phyloP scores from a whole-genome alignment of 2,113 vertebrate genomes.

The Sturnus vulgaris region DNA sequence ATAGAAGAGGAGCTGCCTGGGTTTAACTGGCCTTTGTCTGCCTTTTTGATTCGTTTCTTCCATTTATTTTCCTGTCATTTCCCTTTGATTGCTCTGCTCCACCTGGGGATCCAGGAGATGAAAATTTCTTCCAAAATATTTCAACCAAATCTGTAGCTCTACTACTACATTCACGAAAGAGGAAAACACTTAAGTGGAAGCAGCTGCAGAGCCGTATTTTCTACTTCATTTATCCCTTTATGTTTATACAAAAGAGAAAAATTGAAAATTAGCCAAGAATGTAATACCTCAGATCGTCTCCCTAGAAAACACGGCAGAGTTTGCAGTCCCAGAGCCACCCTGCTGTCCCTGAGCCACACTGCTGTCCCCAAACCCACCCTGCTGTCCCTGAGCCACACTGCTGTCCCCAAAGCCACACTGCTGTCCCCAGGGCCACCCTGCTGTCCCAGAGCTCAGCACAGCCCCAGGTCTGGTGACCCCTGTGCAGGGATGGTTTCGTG shows the following conservation, averaged over 20 bases:
- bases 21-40: not conserved
- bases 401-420: too few relatives aligned
- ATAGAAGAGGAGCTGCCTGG: not conserved
- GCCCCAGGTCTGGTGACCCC: not conserved
- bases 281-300: not conserved
- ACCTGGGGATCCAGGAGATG: not conserved
- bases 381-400: too few relatives aligned
- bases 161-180: not conserved
- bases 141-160: not conserved
- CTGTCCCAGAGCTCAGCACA: not conserved
- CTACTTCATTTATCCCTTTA: slow-evolving; percentile 20
- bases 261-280: slow-evolving; percentile 29
- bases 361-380: too few relatives aligned
- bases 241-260: slow-evolving; percentile 14
- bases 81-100: not conserved
- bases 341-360: too few relatives aligned
- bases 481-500: not conserved
- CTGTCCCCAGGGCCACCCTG: too few relatives aligned
- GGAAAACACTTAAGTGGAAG: not conserved
- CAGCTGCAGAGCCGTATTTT: not conserved
- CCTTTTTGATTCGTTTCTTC: slow-evolving; percentile 17
- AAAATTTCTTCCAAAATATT: not conserved
- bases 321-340: not conserved
- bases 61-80: not conserved
- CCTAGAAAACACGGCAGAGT: not conserved